phyloP scores from a whole-genome alignment of 2,797 vertebrate genomes.

The Kryptopterus vitreolus region DNA sequence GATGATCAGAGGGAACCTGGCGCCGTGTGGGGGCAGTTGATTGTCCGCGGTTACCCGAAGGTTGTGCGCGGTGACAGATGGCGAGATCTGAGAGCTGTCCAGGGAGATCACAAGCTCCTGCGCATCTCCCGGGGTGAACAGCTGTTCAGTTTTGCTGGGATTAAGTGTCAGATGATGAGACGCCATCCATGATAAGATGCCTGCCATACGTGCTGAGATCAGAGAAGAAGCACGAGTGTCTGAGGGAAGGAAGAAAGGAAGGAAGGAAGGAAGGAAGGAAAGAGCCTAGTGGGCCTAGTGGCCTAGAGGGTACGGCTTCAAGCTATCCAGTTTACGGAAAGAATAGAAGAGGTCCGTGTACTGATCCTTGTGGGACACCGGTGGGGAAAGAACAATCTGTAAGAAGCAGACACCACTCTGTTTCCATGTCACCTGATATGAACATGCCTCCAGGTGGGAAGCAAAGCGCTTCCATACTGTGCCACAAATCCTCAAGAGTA shows the following conservation, averaged over 20 bases:
- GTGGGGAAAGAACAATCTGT: too few relatives aligned
- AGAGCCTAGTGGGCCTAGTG: too few relatives aligned
- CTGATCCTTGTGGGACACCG: not conserved
- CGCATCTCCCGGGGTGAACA: not conserved
- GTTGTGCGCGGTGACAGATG: not conserved
- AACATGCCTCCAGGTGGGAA: not conserved
- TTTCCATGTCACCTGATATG: not conserved
- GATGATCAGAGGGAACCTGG: not conserved
- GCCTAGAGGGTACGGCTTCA: not conserved
- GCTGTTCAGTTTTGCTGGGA: not conserved
- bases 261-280: not conserved
- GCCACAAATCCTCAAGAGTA: not conserved
- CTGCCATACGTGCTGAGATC: not conserved
- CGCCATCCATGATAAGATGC: not conserved
- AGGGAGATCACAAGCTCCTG: conserved; percentile 1
- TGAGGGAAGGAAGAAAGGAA: not conserved
- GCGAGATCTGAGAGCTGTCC: not conserved
- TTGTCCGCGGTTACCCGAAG: not conserved
- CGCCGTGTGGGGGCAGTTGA: not conserved
- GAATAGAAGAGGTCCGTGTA: not conserved
- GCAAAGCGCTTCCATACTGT: not conserved
- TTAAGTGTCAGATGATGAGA: not conserved
- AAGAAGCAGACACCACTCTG: not conserved
- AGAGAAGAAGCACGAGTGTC: not conserved
- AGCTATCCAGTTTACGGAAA: not conserved